These are phyloP conservation scores for Brachylomia viminalis DNA, from an alignment of 2,888 invertebrate species.

Conservation along the genomic window DNA sequence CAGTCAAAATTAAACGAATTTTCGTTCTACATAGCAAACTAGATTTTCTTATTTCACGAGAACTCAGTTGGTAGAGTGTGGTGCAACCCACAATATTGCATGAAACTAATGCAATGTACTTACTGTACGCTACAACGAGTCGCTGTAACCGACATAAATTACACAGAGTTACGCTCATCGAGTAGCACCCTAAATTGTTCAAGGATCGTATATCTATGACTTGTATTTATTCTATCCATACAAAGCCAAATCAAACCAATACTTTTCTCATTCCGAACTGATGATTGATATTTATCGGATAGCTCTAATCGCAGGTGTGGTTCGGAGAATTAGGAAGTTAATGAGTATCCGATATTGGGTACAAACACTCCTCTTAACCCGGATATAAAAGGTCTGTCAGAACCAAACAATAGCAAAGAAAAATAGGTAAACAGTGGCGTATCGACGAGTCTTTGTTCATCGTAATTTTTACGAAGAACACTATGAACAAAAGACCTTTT, in stretches of 20 bases:
- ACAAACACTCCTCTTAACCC: conserved; percentile 71
- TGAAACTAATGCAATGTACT: conserved; percentile 20
- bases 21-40: no score
- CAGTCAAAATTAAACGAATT: conserved; percentile 9
- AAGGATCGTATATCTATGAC: not conserved
- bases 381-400: conserved; percentile 77
- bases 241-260: not conserved
- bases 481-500: conserved; percentile 72
- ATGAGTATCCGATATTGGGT: conserved; percentile 40
- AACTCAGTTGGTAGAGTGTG: conserved; percentile 12
- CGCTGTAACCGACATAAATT: conserved; percentile 2
- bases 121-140: conserved; percentile 14
- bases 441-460: conserved; percentile 80
- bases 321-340: conserved; percentile 52
- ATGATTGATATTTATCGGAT: conserved; percentile 40
- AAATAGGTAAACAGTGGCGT: conserved; percentile 82
- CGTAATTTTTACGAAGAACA: conserved; percentile 80
- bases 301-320: conserved; percentile 31
- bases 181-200: not conserved
- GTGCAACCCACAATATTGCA: conserved; percentile 12
- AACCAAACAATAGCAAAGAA: conserved; percentile 79
- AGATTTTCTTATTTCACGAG: not conserved
- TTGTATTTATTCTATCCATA: not conserved
- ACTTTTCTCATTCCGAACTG: conserved; percentile 18
- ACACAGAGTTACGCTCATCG: not conserved